Evolutionary conservation across 2,113 vertebrate species (phyloP).

Genomic region (Melanostigma gelatinosum): DNA sequence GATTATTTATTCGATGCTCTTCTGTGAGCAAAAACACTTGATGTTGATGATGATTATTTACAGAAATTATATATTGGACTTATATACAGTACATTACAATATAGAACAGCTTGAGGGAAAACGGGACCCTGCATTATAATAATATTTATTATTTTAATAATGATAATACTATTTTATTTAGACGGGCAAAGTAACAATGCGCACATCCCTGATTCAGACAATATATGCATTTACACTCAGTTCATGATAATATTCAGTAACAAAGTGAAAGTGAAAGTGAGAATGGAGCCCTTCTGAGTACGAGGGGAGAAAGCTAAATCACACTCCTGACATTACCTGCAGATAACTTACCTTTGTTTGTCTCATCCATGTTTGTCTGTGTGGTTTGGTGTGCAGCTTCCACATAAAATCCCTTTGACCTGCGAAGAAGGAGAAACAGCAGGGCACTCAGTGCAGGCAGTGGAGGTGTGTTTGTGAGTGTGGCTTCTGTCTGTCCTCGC

Average conservation of each 20-base stretch:
- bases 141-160: too few relatives aligned
- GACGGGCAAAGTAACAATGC: background rate
- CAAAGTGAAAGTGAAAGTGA: slow-evolving; percentile 31
- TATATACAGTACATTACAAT: too few relatives aligned
- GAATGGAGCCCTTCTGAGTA: background rate
- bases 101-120: background rate
- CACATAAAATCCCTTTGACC: slow-evolving; percentile 34
- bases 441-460: slow-evolving; percentile 3
- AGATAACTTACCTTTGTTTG: slow-evolving; percentile 55
- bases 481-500: background rate
- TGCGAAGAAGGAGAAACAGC: slow-evolving; percentile 30
- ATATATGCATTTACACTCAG: background rate
- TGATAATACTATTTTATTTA: background rate
- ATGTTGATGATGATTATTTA: background rate
- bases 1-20: too few relatives aligned
- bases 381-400: background rate
- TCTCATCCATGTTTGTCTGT: slow-evolving; percentile 42
- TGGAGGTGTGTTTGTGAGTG: background rate
- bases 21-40: background rate
- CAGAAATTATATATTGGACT: too few relatives aligned
- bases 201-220: background rate
- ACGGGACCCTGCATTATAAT: background rate
- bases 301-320: background rate
- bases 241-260: background rate
- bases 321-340: background rate